Evolutionary conservation across 2,888 invertebrate genomes (phyloP), one percentile per base, ranked within the genome.

Genomic region (Chaetoderma sp.): DNA sequence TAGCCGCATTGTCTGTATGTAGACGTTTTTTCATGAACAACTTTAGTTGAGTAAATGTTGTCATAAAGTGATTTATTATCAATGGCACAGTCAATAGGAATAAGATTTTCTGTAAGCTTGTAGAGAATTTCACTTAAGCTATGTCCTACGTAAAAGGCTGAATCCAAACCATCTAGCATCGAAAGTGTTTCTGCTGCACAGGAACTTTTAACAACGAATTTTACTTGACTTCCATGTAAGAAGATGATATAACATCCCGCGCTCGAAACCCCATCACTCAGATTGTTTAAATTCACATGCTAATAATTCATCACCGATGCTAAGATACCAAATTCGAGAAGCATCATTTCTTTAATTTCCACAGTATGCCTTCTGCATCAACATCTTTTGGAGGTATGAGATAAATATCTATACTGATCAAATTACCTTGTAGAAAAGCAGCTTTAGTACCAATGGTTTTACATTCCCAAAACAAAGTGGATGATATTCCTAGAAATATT

Each of bases 111-210:
- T 8, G n/a, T 16, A 6, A n/a, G 10, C 13, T 36, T 21, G 8
- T 16, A 4, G 27, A 71, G 50, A 55, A 71, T 67, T 32, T 70
- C 70, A 13, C 50, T 42, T 13, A 70, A 49, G 36, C 63, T 59
- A 47, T 47, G 60, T 23, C 63, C 44, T 28, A 70, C 30, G 39
- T 61, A 70, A 44, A 58, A 65, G n/a, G 64, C 64, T 2, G 56
- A 59, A 56, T 70, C 67, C 30, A 70, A 28, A 10, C 63, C 69
- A 23, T 70, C 67, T 1, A 63, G 61, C 18, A 67, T 18, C 30
- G 69, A 55, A 18, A 73, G 57, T 21, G 69, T 52, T 52, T 68
- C 70, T 55, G 65, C 69, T 13, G 73, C 73, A 6, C 67, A 28
- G 27, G 71, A 70, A 45, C 70, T 70, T 49, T 64, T 67, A n/a